Base-by-base conservation (phyloP, 2,888 invertebrate genomes). In the Andrena praecox region DNA sequence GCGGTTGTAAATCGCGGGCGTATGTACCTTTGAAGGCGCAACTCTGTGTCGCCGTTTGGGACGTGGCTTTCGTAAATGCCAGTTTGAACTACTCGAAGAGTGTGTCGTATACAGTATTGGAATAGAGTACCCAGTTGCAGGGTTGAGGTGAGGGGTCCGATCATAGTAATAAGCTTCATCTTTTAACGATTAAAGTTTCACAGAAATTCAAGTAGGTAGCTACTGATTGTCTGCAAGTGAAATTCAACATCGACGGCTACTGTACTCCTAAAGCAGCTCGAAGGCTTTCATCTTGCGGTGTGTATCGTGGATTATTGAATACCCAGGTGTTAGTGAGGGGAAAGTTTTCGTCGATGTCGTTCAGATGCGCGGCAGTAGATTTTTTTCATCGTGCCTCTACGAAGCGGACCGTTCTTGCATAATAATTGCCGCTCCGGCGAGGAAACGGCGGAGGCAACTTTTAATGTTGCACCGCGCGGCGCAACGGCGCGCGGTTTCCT, bases 401-500 rank as follows among this genome's bases (percentile, higher is more conserved):
- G 24, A 24, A 42, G 31, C 35, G 56, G 42, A 59, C 50, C 56
- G 60, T 20, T 35, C 20, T 64, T 70, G 56, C 67, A 67, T 35
- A 50, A 35, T 77, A 77, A 78, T 81, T 68, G 10, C 59, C 12
- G 24, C 27, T 56, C 29, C 8, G 8, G n/a, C 42, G 42, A 64
- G 48, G 50, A 77, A 79, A 71, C 68, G 63, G 42, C 59, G 10
- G 52, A 10, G 42, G 73, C 10, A 77, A 79, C 74, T 85, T 79
- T 69, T 29, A 66, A 77, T 56, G 73, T 73, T 68, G 68, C 75
- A 60, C 31, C 29, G 12, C 3, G 8, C 3, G 8, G 31, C 16
- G 8, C 60, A 29, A 29, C 48, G 10, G 50, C n/a, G 42, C 68
- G 27, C 10, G 69, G 50, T 27, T 74, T 69, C 56, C 27, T 6